Base-by-base conservation (phyloP, 1,140 invertebrate species). In the Chironomus striatipennis region DNA sequence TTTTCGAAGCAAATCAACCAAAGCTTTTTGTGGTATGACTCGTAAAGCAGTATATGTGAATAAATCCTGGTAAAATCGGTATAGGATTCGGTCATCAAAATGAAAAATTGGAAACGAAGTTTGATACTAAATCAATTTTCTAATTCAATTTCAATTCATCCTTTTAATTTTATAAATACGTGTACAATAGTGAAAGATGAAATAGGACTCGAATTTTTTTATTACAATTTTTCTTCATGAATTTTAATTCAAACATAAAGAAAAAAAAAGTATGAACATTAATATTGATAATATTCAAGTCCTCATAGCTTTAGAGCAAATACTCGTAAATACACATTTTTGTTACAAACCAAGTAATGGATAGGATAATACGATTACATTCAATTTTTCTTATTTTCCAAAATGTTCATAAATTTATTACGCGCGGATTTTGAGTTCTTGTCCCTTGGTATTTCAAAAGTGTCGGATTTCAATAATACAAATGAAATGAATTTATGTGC, bases 351-450 rank as follows among this genome's bases (percentile, higher is more conserved):
- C 24, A 34, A 34, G 24, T 34, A 34, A 34, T 34, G 24, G 24
- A 34, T 34, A 34, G 24, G 24, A 34, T n/a, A 57, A 57, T 57
- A 57, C 47, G 47, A 57, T 57, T 57, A 57, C n/a, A 57, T 57
- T 57, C 20, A 20, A 70, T 18, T 70, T 70, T 70, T 70, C 65
- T 17, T 18, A 18, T 70, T 67, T 21, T 18, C 65, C 20, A 70
- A 70, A 70, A 70, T 70, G 65, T 21, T 70, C 65, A 70, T 70
- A 70, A 70, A 70, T 70, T 20, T 70, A 70, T 70, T 70, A 70
- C 65, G 65, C 65, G 65, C 65, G 65, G n/a, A 70, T 70, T 70
- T 70, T 10, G 65, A 20, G n/a, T 18, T 18, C 18, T 21, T 20
- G 20, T 70, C 65, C 65, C 65, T 70, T 70, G 65, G 18, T 70